Percentiles rank a stretch among this genome's conserved stretches.
Conservation (phyloP, 1,140 invertebrate genomes). For the Colletes gigas region DNA sequence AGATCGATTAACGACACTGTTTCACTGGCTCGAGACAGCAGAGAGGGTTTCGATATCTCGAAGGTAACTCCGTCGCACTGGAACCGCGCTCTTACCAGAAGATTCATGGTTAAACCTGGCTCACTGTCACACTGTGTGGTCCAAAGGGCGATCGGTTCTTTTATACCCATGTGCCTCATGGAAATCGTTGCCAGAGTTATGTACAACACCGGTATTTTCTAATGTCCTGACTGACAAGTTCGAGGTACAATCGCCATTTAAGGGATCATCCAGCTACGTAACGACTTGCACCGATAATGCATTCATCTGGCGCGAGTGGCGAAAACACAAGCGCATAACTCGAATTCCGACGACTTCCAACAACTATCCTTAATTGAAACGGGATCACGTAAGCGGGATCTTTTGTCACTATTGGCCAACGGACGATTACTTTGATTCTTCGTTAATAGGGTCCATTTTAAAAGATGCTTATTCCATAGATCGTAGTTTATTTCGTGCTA, state of each 20-base stretch:
- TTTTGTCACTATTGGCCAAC: neutral
- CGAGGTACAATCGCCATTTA: constrained; percentile 56
- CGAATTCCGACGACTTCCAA: neutral
- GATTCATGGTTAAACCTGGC: constrained; percentile 66
- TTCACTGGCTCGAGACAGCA: too few species aligned
- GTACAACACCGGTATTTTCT: constrained; percentile 47
- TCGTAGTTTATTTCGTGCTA: too few species aligned
- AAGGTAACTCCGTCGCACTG: neutral
- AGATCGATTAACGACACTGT: neutral
- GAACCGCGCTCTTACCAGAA: constrained; percentile 66
- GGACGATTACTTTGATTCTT: too few species aligned
- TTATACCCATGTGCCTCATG: constrained; percentile 65
- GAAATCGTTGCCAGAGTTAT: constrained; percentile 57
- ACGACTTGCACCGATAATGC: constrained; percentile 8
- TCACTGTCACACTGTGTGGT: constrained; percentile 54
- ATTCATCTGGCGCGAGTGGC: neutral
- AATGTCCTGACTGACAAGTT: constrained; percentile 53
- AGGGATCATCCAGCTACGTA: constrained; percentile 54
- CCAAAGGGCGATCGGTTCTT: constrained; percentile 61
- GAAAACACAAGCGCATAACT: neutral
- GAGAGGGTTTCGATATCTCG: neutral
- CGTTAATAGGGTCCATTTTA: too few species aligned
- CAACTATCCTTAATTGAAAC: neutral
- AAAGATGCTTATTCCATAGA: too few species aligned
- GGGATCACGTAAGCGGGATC: neutral